These are phyloP conservation scores for Vanacampus margaritifer DNA, from an alignment of 2,113 vertebrate genomes.

Conservation along the genomic window DNA sequence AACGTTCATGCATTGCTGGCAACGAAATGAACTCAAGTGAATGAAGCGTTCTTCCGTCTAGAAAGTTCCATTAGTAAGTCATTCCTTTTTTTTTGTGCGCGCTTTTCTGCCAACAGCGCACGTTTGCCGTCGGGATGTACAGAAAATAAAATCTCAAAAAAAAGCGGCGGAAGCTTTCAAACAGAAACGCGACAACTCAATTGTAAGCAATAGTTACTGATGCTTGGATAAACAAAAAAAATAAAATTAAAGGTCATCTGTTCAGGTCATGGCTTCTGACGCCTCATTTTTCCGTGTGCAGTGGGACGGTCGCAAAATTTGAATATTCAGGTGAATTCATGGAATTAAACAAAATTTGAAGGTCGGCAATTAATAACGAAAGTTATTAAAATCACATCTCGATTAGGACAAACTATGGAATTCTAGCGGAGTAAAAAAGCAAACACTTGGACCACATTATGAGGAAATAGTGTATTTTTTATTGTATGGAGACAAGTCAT, in stretches of 20 bases:
- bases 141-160: not conserved
- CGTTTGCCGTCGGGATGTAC: too few species aligned
- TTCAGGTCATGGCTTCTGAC: not conserved
- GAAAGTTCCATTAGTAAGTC: not conserved
- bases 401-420: too few species aligned
- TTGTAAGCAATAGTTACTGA: not conserved
- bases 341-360: too few species aligned
- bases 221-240: not conserved
- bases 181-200: not conserved
- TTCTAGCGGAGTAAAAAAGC: not conserved
- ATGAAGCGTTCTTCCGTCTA: not conserved
- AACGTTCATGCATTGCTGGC: conserved; percentile 14
- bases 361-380: too few species aligned
- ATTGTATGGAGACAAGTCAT: not conserved
- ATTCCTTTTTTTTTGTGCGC: conserved; percentile 9
- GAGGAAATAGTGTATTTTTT: not conserved
- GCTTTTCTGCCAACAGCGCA: not conserved
- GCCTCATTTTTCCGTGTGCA: not conserved
- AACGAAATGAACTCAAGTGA: conserved; percentile 42
- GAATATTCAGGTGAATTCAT: too few species aligned
- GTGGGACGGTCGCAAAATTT: not conserved
- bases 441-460: not conserved
- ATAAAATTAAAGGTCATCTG: conserved; percentile 2
- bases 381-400: too few species aligned
- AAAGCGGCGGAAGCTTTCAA: not conserved